Conservation (phyloP, 2,888 invertebrate genomes). For the Cephus nigrinus region DNA sequence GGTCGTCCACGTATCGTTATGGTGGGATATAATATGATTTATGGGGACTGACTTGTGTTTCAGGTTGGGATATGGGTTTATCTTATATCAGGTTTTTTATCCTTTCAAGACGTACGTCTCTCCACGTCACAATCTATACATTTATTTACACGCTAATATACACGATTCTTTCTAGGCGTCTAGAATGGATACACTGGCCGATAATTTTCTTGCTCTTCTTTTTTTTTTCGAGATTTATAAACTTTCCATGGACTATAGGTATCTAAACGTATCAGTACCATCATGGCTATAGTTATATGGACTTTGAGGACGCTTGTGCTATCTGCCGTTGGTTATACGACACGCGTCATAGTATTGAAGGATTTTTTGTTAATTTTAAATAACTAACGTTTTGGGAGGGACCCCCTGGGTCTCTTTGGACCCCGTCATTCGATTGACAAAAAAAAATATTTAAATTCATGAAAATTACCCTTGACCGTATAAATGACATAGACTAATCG, state of each 20-base stretch:
- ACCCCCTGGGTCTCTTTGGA: neutral
- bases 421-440: neutral
- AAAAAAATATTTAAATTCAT: neutral
- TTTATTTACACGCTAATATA: constrained; percentile 65
- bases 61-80: neutral
- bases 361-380: neutral
- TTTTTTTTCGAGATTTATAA: neutral
- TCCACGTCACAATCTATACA: constrained; percentile 51
- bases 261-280: neutral
- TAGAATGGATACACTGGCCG: constrained; percentile 27
- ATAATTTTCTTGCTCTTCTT: constrained; percentile 18
- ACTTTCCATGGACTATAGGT: neutral
- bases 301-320: neutral
- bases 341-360: neutral
- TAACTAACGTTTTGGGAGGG: neutral
- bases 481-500: neutral
- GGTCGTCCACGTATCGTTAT: neutral
- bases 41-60: neutral
- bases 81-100: neutral
- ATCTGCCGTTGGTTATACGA: neutral
- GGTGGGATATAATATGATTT: neutral
- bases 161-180: constrained; percentile 39
- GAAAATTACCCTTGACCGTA: neutral
- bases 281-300: neutral
- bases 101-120: neutral